Conservation (phyloP, 2,113 vertebrate genomes). For the Origma solitaria region DNA sequence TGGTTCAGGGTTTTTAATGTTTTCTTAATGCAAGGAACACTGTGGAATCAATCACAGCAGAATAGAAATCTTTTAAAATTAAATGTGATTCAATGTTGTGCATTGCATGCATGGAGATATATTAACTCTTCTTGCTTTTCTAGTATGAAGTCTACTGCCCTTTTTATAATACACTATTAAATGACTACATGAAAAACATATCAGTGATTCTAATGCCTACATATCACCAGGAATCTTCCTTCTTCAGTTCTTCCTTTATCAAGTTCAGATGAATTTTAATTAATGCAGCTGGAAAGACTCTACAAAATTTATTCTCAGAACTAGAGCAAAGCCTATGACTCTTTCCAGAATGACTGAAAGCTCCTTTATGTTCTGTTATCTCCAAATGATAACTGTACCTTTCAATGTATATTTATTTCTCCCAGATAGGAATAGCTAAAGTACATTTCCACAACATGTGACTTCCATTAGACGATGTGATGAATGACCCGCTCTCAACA, state of each 20-base stretch:
- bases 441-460: constrained; percentile 27
- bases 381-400: constrained; percentile 9
- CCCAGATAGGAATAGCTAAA: neutral
- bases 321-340: neutral
- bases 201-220: neutral
- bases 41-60: neutral
- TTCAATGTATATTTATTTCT: constrained; percentile 39
- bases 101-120: neutral
- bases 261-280: neutral
- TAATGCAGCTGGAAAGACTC: neutral
- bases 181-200: neutral
- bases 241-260: neutral
- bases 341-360: constrained; percentile 18
- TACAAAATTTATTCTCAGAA: neutral
- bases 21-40: neutral
- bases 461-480: constrained; percentile 54
- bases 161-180: neutral
- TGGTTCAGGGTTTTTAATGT: neutral
- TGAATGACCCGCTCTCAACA: constrained; percentile 41
- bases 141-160: neutral
- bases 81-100: neutral
- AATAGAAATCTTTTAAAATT: neutral
- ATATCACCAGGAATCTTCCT: neutral
- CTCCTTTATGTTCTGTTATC: constrained; percentile 19
- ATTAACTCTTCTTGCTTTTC: neutral